Conservation (phyloP, 1,140 invertebrate genomes). For the Spodoptera litura region DNA sequence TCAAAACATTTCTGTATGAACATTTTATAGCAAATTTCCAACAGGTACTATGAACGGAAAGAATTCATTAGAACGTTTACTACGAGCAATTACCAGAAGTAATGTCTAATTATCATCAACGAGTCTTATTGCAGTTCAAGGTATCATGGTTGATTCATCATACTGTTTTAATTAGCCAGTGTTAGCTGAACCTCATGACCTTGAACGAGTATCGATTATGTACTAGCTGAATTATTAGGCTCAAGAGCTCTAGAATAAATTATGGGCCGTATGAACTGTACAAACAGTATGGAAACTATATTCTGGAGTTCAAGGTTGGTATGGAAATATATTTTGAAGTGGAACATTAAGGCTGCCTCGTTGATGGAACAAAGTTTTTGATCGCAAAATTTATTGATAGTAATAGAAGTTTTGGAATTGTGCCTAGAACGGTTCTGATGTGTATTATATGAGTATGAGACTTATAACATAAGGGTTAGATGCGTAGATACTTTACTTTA, state of each 20-base stretch:
- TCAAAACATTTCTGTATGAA: neutral
- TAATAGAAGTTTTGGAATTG: no score
- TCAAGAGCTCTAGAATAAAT: neutral
- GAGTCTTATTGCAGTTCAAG: constrained; percentile 30
- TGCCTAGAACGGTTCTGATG: no score
- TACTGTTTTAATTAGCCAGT: constrained; percentile 20
- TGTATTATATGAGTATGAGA: no score
- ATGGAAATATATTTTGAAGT: no score
- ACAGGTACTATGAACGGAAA: constrained; percentile 12
- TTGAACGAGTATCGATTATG: constrained; percentile 14
- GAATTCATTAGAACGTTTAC: constrained; percentile 12
- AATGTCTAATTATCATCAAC: constrained; percentile 20
- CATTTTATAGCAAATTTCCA: neutral
- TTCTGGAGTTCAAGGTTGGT: neutral
- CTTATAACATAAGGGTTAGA: no score
- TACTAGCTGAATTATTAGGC: constrained; percentile 14
- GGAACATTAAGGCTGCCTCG: no score
- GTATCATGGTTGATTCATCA: constrained; percentile 13
- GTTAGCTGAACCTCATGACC: neutral
- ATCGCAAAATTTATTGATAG: no score
- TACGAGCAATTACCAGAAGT: constrained; percentile 10
- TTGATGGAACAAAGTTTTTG: no score
- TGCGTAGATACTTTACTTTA: no score
- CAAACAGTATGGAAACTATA: neutral
- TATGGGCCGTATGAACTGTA: neutral